Base-by-base conservation (phyloP, 2,888 invertebrate genomes). In the Drosophila niveifrons region DNA sequence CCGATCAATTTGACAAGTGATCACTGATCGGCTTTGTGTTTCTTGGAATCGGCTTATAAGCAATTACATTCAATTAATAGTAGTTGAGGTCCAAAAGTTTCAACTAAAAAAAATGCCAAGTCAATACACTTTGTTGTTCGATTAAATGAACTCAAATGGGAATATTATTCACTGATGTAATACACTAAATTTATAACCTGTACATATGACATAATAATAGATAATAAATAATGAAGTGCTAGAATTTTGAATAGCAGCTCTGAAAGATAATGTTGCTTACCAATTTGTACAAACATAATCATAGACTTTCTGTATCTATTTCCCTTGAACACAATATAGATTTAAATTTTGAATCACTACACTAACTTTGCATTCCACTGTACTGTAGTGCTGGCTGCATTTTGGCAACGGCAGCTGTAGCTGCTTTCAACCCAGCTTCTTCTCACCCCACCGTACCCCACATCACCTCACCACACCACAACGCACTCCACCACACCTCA, bases 11-110 rank as follows among this genome's bases (percentile, higher is more conserved):
- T 64, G 63, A 64, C 72, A 75, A 75, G 56, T 67, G 80, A 75
- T 75, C 34, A 8, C 44, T 78, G 61, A 66, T 61, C 80, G 47
- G 75, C 70, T 79, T 64, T 64, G 76, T 64, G 47, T 39, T 53
- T 75, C 52, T 65, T 55, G 39, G 41, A 52, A 78, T 31, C 61
- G 57, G 76, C 75, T 75, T 75, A 80, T 46, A 39, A 23, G 53
- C 65, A 75, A 75, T 75, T 80, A 80, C 70, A 75, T 61, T 69
- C 75, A 75, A 75, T 80, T 75, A 64, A 80, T 64, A 61, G 50
- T 57, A 70, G 53, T 75, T 59, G 43, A 56, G 55, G 46, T 61
- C 43, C 31, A 75, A 46, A 36, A 46, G 52, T 17, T 15, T 36
- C 17, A 55, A 44, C 23, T 39, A 34, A 23, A 34, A 7, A 7